Base-by-base conservation (phyloP, 30 jellyfish, hydroid and myxozoan genomes). In the Aurelia aurita region DNA sequence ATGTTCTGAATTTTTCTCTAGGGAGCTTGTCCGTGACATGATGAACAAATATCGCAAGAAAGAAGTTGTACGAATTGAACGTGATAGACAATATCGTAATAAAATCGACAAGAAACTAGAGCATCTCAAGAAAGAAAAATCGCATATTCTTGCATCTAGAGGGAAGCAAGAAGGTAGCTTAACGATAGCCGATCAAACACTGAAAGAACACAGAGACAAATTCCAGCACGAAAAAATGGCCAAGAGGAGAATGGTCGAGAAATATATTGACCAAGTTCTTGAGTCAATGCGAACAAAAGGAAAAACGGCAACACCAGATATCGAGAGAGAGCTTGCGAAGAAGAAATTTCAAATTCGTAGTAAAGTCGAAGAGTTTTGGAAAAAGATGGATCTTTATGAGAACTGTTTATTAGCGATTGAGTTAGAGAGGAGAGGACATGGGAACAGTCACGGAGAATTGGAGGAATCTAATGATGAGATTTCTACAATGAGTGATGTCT, bases 361-460 rank as follows among this genome's bases (percentile, higher is more conserved):
- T 20, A 84, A 93, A 60, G 82, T 87, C 3, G 98, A 93, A 70
- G 98, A 93, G 53, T 93, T 86, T 77, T 93, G 97, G 95, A 93
- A 93, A 68, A 74, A 92, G 61, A 93, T 93, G 98, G 98, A 93
- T 62, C 91, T 93, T 25, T 93, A 93, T 69, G 97, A 93, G 13
- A 88, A 87, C 70, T 68, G 86, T 26, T 75, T 93, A 23, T 29
- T 93, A 51, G 96, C 81, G 15, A 39, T 77, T 23, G 98, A 93
- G 64, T 51, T 86, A 69, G 97, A 81, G 31, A 74, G 82, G 35
- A 57, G 78, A 46, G 77, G 86, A 26, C 59, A 35, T 12, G 26
- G 92, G 53, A 70, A 34, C 3, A 43, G 16, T 49, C 26, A 39
- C 45, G 79, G 58, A 54, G 53, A 3, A 19, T 35, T 59, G 62